These are phyloP conservation scores for Chunga burmeisteri DNA, from an alignment of 2,113 vertebrate genomes.

Conservation along the genomic window DNA sequence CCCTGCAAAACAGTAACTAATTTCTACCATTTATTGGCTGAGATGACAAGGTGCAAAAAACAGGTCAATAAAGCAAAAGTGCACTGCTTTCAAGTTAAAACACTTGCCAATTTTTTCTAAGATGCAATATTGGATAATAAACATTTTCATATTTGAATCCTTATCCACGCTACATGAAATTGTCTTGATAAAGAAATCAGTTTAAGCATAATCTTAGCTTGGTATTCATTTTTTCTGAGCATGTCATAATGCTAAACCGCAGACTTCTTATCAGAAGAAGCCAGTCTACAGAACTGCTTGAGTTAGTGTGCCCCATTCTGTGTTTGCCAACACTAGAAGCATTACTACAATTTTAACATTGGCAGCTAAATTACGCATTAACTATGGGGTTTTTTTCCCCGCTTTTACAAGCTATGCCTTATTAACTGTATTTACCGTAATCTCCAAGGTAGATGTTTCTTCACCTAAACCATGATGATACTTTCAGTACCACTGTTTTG, in stretches of 20 bases:
- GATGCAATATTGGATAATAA: not conserved
- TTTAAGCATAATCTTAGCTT: not conserved
- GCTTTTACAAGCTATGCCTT: not conserved
- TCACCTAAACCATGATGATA: not conserved
- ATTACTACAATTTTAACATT: not conserved
- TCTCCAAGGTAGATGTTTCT: not conserved
- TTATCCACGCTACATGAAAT: not conserved
- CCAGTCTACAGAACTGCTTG: not conserved
- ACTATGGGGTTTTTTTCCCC: fast-evolving
- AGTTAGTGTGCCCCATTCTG: not conserved
- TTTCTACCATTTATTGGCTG: not conserved
- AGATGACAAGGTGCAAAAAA: not conserved
- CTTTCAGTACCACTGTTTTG: not conserved
- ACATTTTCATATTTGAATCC: not conserved
- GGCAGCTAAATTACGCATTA: not conserved
- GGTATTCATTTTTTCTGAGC: not conserved
- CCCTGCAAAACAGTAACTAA: not conserved
- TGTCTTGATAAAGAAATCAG: not conserved
- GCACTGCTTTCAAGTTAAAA: not conserved
- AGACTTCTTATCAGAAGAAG: not conserved
- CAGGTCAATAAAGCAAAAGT: not conserved
- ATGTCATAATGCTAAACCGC: not conserved
- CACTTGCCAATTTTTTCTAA: not conserved
- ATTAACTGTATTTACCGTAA: not conserved
- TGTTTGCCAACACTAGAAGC: not conserved